Evolutionary conservation across 1,140 invertebrate species (phyloP), one percentile per base, ranked within the genome.

Genomic region (Sitobion miscanthi): DNA sequence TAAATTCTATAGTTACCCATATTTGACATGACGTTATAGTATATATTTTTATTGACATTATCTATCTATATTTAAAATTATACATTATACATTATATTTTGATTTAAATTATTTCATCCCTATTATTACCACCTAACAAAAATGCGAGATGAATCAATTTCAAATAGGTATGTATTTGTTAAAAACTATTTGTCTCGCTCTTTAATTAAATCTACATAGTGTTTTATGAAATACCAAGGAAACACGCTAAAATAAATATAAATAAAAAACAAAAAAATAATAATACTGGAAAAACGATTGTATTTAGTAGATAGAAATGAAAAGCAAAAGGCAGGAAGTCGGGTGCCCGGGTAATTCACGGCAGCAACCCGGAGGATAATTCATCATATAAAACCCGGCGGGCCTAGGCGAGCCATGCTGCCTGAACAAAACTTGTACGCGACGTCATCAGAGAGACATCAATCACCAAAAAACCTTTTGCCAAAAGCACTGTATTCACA

Each of bases 381-480:
- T 93, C 91, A 93, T 93, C 91, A 93, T 93, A 93, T 93, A 93
- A 93, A 93, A 85, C 82, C 77, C 91, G 69, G 91, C 91, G 77
- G 77, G 91, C 77, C 49, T 86, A 57, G 82, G n/a, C 69, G 38
- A 85, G 91, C 91, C 62, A 52, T 20, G 52, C 82, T 52, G 45
- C 82, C n/a, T 52, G 91, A 93, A 93, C 77, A 93, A 93, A 93
- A 93, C 91, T 93, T 93, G 82, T 93, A 86, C 77, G 77, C 82
- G 82, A 93, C 91, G 91, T 86, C 91, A 85, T 93, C 91, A 93
- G 91, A 93, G 91, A 93, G 91, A 93, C 91, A 93, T 93, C 91
- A 93, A 93, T 93, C 91, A 93, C 91, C 91, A 86, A 93, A 93
- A 93, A 93, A 93, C 91, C 91, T 93, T 82, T 93, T 93, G 69